Base-by-base conservation (phyloP, 1,140 invertebrate genomes). In the Dendroctonus valens region DNA sequence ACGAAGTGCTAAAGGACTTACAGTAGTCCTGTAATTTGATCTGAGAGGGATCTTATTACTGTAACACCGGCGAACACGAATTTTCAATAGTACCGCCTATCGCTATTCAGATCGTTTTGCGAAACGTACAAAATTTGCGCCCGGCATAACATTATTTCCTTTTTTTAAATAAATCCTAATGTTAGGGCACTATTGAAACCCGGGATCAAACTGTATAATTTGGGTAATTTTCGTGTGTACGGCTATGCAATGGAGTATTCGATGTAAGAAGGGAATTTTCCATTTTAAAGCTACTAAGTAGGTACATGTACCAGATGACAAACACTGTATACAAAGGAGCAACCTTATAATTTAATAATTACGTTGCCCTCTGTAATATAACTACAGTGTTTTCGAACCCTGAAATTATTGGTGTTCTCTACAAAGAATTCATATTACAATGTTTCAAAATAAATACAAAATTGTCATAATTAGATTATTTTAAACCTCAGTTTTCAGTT, bases 21-120 rank as follows among this genome's bases (percentile, higher is more conserved):
- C 66, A 41, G 59, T 61, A 68, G 66, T 68, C 66, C 66, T 68
- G 59, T 68, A 68, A 68, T 68, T 68, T 68, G 41, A 68, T 62
- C 66, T 8, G 37, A 48, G 41, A 63, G 41, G 39, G 59, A 68
- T 63, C 59, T 64, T 63, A 68, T 68, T 66, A 66, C 64, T 40
- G 26, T 50, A 50, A 46, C 57, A 59, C 64, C 57, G 57, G 55
- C 41, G 38, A 59, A 66, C 64, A 59, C 55, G 55, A 66, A 66
- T 59, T 66, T 66, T 15, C 48, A 66, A 59, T 54, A 57, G 64
- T 66, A 59, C 64, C 64, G 64, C 64, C 64, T 60, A 59, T 53
- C 57, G 46, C 64, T 44, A 60, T 66, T 66, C 14, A 52, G 12
- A 54, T 58, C 54, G 53, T 50, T 58, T 58, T 49, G 54, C 14